Evolutionary conservation across 2,797 vertebrate species (phyloP).

Genomic region (Gambusia yucatana): DNA sequence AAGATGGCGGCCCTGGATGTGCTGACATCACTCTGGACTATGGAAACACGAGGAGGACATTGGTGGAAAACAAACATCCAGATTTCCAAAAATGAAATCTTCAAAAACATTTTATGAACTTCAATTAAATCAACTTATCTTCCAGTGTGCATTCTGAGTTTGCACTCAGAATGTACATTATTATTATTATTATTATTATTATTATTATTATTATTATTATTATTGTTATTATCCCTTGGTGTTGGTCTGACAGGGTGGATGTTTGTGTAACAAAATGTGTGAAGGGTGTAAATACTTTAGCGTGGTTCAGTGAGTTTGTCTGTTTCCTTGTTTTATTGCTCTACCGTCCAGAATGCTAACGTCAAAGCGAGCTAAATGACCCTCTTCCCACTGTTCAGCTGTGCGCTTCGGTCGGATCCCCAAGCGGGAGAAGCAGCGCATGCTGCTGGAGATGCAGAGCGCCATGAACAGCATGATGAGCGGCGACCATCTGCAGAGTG

Average conservation of each 20-base stretch:
- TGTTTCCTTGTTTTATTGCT: not conserved
- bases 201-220: too few species aligned
- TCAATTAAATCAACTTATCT: too few species aligned
- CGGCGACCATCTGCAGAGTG: conserved; percentile 81
- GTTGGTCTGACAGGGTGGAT: not conserved
- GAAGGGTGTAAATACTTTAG: not conserved
- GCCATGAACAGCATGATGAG: conserved; percentile 98
- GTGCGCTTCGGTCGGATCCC: conserved; percentile 97
- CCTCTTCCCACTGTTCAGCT: conserved; percentile 71
- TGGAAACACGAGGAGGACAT: too few species aligned
- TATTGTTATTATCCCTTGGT: not conserved
- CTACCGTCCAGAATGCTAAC: not conserved
- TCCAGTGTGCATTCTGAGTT: too few species aligned
- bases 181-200: too few species aligned
- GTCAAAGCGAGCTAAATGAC: not conserved
- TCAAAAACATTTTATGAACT: too few species aligned
- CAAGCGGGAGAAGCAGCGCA: conserved; percentile 94
- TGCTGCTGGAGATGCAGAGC: conserved; percentile 97
- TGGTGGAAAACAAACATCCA: too few species aligned
- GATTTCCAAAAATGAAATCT: too few species aligned
- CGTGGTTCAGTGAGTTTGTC: not conserved
- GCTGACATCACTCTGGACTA: too few species aligned
- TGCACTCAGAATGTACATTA: too few species aligned
- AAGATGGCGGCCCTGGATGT: too few species aligned
- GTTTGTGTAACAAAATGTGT: not conserved